phyloP scores from a whole-genome alignment of 2,888 invertebrate species.

The Drosophila buzzatii region DNA sequence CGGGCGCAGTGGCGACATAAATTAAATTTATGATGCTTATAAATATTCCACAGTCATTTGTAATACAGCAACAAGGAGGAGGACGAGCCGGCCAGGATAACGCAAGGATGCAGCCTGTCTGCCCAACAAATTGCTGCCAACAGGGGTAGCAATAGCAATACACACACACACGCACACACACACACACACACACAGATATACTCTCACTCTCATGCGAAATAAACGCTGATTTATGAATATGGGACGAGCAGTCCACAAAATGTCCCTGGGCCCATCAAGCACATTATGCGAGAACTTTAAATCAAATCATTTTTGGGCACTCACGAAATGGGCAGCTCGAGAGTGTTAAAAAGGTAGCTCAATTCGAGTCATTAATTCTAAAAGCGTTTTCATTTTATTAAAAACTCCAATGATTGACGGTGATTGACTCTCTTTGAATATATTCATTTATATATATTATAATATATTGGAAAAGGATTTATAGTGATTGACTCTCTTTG shows the following conservation, averaged over 20 bases:
- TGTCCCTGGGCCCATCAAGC: constrained; percentile 37
- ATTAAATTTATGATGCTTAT: constrained; percentile 83
- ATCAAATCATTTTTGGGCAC: constrained; percentile 38
- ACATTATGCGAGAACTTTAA: constrained; percentile 38
- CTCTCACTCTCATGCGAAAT: constrained; percentile 34
- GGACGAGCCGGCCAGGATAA: constrained; percentile 63
- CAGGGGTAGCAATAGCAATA: constrained; percentile 44
- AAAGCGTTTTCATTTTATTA: background rate
- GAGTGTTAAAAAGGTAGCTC: constrained; percentile 10
- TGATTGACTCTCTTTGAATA: background rate
- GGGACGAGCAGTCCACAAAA: constrained; percentile 41
- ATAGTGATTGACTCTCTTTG: no score
- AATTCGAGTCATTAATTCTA: constrained; percentile 10
- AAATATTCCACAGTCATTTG: constrained; percentile 83
- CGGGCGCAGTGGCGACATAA: constrained; percentile 76
- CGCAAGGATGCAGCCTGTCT: constrained; percentile 77
- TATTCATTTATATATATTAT: no score
- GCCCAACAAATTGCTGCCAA: constrained; percentile 69
- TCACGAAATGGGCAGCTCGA: constrained; percentile 13
- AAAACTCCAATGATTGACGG: background rate
- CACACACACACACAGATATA: constrained; percentile 12
- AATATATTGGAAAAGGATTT: no score
- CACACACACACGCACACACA: constrained; percentile 25
- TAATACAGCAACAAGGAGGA: constrained; percentile 67
- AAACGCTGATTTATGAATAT: constrained; percentile 69